A percentile compares a stretch with the other conserved stretches of the same genome.
Evolutionary conservation across 37 sponge, comb jelly and placozoan genomes (phyloP).

Genomic region (Chondrilla cf. caribensis): DNA sequence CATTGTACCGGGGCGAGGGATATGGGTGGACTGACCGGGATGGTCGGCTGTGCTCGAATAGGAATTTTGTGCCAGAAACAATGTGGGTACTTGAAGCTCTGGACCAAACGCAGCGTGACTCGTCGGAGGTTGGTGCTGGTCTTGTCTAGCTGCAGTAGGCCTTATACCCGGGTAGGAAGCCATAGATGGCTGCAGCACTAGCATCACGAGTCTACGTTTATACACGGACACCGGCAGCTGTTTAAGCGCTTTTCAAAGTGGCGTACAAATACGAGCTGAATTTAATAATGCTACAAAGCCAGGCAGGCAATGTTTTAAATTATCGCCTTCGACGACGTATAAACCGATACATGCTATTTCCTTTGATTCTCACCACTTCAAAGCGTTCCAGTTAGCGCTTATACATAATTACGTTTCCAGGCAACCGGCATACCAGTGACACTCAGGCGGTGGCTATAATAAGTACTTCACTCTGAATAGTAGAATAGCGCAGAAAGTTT

Average conservation of each 20-base stretch:
- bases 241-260: no score
- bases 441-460: no score
- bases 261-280: no score
- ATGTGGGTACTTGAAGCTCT: neutral
- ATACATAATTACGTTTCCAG: no score
- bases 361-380: neutral
- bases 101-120: neutral
- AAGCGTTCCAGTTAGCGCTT: slow-evolving; percentile 10
- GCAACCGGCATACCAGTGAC: no score
- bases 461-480: no score
- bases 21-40: no score
- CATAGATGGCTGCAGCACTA: slow-evolving; percentile 26
- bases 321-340: neutral
- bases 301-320: neutral
- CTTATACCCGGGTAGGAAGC: slow-evolving; percentile 29
- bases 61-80: neutral
- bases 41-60: no score
- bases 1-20: neutral
- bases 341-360: neutral
- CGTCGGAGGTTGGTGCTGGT: neutral
- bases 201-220: slow-evolving; percentile 16
- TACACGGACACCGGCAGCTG: neutral
- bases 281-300: neutral
- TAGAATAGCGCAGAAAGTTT: no score
- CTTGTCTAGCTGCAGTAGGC: neutral